phyloP scores from a whole-genome alignment of 2,888 invertebrate genomes.

The Diaphora mendica region DNA sequence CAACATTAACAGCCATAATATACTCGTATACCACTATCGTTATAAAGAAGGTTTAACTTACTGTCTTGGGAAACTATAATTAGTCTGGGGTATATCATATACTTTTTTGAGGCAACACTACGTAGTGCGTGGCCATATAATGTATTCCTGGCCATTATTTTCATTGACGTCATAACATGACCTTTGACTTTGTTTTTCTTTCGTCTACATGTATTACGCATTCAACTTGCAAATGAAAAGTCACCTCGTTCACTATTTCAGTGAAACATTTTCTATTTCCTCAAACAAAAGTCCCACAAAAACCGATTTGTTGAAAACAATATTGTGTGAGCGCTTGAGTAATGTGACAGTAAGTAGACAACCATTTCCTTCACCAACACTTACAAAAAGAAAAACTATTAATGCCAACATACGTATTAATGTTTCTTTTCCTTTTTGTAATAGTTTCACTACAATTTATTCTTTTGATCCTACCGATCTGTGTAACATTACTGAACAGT shows the following conservation, averaged over 20 bases:
- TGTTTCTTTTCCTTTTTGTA: neutral
- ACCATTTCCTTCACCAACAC: neutral
- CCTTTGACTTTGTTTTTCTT: neutral
- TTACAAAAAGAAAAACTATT: neutral
- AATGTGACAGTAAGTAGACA: constrained; percentile 4
- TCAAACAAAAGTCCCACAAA: neutral
- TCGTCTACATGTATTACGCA: neutral
- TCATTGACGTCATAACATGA: neutral
- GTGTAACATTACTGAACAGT: too few relatives aligned
- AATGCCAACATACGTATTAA: neutral
- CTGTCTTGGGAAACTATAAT: too few relatives aligned
- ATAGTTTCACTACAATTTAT: neutral
- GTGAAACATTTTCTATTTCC: constrained; percentile 1
- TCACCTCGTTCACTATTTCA: neutral
- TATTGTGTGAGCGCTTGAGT: neutral
- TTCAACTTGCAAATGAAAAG: neutral
- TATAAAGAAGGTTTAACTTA: too few relatives aligned
- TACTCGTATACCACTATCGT: too few relatives aligned
- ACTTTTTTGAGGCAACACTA: too few relatives aligned
- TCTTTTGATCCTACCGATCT: neutral
- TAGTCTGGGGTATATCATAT: too few relatives aligned
- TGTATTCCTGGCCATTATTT: neutral
- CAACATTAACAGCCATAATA: too few relatives aligned
- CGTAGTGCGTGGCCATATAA: too few relatives aligned
- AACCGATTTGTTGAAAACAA: neutral